phyloP scores from a whole-genome alignment of 2,888 invertebrate genomes.

The Trichacis sp. region DNA sequence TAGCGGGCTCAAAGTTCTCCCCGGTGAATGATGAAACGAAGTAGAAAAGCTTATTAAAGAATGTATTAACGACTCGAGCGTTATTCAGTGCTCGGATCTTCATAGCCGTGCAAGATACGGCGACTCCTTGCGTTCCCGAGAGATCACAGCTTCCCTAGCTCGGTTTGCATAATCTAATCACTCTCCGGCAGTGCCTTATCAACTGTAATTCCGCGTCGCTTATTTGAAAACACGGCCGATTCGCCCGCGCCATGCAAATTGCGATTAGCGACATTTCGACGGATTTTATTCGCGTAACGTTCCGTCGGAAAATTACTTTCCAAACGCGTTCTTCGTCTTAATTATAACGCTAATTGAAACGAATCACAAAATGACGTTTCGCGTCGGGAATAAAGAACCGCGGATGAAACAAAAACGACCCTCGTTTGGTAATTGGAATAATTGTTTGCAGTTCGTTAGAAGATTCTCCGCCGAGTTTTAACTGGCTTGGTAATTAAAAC shows the following conservation, averaged over 20 bases:
- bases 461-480: constrained; percentile 38
- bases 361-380: not conserved
- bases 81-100: constrained; percentile 20
- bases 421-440: constrained; percentile 32
- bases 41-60: constrained; percentile 40
- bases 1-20: constrained; percentile 28
- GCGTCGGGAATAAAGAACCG: not conserved
- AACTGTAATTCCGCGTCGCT: constrained; percentile 18
- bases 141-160: constrained; percentile 51
- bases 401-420: not conserved
- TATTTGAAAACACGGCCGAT: constrained; percentile 18
- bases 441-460: constrained; percentile 32
- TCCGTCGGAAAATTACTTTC: constrained; percentile 1
- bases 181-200: constrained; percentile 30
- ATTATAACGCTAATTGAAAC: not conserved
- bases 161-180: constrained; percentile 58
- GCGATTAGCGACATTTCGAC: constrained; percentile 1
- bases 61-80: constrained; percentile 37
- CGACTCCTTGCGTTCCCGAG: constrained; percentile 17
- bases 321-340: not conserved
- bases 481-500: constrained; percentile 41
- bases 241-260: constrained; percentile 2
- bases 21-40: constrained; percentile 21
- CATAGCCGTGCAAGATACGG: constrained; percentile 23
- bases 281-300: not conserved